phyloP scores from a whole-genome alignment of 2,888 invertebrate genomes.

The Junonia oenone region DNA sequence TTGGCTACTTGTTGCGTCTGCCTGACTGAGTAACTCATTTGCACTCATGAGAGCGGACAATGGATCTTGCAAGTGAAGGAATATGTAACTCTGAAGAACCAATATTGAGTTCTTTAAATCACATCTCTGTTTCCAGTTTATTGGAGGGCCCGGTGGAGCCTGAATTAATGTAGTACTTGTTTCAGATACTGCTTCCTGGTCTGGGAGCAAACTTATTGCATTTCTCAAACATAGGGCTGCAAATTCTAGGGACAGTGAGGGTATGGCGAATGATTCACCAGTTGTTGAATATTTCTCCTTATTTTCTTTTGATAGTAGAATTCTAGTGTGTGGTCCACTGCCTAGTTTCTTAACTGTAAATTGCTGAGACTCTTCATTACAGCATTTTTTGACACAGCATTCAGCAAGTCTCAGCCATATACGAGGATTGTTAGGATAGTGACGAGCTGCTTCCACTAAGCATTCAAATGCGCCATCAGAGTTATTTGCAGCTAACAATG shows the following conservation, averaged over 20 bases:
- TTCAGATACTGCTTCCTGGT: conserved; percentile 66
- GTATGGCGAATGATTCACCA: conserved; percentile 90
- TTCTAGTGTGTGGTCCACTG: conserved; percentile 65
- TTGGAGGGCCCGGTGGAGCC: conserved; percentile 82
- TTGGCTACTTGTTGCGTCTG: conserved; percentile 74
- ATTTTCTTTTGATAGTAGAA: conserved; percentile 57
- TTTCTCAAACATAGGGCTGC: conserved; percentile 93
- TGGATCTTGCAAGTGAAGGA: conserved; percentile 91
- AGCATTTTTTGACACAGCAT: conserved; percentile 89
- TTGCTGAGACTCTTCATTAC: conserved; percentile 74
- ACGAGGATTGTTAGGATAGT: conserved; percentile 92
- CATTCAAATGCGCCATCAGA: conserved; percentile 94
- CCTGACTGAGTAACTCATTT: conserved; percentile 84
- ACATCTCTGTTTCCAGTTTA: conserved; percentile 80
- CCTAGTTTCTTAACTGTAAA: conserved; percentile 67
- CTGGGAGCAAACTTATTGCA: conserved; percentile 85
- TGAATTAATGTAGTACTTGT: conserved; percentile 52
- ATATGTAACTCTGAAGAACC: conserved; percentile 90
- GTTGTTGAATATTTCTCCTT: conserved; percentile 65
- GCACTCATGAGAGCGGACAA: conserved; percentile 88
- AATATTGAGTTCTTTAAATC: conserved; percentile 83
- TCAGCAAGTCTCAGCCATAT: conserved; percentile 96
- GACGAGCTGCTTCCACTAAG: conserved; percentile 90
- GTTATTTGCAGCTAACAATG: conserved; percentile 89
- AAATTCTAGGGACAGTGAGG: conserved; percentile 93